phyloP scores from a whole-genome alignment of 2,113 vertebrate genomes.

The Odocoileus hemionus region DNA sequence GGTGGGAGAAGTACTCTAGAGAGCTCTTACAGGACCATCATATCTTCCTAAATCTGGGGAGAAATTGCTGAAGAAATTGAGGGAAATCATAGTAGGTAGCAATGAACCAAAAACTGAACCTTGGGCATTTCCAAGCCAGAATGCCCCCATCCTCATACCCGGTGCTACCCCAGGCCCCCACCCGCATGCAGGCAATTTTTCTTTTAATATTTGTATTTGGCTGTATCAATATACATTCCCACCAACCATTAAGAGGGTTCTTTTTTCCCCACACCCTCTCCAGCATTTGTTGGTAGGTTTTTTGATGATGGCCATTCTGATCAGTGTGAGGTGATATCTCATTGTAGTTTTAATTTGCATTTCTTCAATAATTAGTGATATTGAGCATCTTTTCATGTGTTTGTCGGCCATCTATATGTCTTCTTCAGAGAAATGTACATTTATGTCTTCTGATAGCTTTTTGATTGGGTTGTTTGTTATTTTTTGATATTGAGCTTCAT shows the following conservation, averaged over 20 bases:
- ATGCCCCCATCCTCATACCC: rapidly evolving
- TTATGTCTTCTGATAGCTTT: not conserved
- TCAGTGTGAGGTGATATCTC: not conserved
- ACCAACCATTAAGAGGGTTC: not conserved
- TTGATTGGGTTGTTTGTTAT: not conserved
- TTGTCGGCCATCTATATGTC: not conserved
- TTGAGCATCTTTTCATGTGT: not conserved
- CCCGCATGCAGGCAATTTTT: rapidly evolving
- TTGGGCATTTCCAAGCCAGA: rapidly evolving
- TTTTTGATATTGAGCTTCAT: not conserved
- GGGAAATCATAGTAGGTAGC: rapidly evolving
- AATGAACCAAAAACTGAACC: rapidly evolving
- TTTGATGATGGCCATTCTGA: not conserved
- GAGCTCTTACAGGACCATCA: rapidly evolving
- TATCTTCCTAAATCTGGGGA: not conserved
- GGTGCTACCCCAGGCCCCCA: rapidly evolving
- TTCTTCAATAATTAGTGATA: not conserved
- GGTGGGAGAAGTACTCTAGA: not conserved
- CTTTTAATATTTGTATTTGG: not conserved
- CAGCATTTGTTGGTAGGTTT: not conserved
- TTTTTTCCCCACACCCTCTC: not conserved
- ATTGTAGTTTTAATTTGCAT: not conserved
- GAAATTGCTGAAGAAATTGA: not conserved
- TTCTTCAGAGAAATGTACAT: not conserved
- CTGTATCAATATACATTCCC: not conserved